These are phyloP conservation scores for Steinernema khuongi DNA, from an alignment of 1,140 invertebrate species.

Conservation along the genomic window DNA sequence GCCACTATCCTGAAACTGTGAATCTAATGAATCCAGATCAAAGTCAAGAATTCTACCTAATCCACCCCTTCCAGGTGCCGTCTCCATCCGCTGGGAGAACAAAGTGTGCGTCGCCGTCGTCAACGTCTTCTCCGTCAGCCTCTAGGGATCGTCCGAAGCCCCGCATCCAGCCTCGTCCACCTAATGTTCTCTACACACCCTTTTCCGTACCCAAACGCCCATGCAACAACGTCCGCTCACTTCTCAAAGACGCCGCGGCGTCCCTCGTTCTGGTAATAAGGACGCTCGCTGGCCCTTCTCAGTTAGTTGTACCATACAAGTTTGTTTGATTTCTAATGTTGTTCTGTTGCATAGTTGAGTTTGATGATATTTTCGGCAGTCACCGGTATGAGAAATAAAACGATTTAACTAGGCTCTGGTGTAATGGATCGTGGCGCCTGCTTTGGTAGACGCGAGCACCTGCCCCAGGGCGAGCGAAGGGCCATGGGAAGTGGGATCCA, in stretches of 20 bases:
- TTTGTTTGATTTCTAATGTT: constrained; percentile 14
- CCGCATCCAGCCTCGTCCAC: not conserved
- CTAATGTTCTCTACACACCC: not conserved
- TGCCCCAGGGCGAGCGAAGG: no score
- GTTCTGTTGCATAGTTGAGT: constrained; percentile 13
- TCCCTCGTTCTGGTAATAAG: constrained; percentile 11
- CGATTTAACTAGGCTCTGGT: not conserved
- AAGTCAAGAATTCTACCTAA: not conserved
- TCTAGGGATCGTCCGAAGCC: not conserved
- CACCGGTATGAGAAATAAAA: constrained; percentile 10
- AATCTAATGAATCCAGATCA: no score
- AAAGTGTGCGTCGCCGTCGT: constrained; percentile 36
- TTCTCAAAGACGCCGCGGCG: not conserved
- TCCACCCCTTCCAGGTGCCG: not conserved
- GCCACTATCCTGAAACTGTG: no score
- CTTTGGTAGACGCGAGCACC: no score
- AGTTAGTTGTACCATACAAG: constrained; percentile 8
- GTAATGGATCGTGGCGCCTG: no score
- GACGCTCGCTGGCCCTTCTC: not conserved
- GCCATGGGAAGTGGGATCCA: no score
- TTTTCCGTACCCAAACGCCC: not conserved
- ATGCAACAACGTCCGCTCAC: not conserved
- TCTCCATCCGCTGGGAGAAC: constrained; percentile 23
- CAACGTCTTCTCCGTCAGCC: constrained; percentile 41
- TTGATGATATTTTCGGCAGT: not conserved